Conservation (phyloP, 1,140 invertebrate species). For the Caenorhabditis inopinata region DNA sequence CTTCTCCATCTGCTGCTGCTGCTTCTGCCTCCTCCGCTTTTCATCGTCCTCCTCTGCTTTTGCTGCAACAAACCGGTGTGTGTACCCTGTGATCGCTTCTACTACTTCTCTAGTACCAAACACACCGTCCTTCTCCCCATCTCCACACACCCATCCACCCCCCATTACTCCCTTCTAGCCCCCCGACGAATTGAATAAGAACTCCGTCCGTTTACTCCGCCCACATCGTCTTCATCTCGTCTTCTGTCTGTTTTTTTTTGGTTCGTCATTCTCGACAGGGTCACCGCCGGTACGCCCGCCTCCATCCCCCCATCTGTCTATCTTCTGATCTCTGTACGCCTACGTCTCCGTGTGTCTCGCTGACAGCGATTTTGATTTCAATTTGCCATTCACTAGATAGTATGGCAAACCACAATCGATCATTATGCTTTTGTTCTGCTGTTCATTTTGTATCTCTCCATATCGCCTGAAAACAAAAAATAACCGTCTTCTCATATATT, state of each 20-base stretch:
- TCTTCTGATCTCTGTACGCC: background rate
- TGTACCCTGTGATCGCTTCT: slow-evolving; percentile 24
- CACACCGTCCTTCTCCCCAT: background rate
- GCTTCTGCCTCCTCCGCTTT: background rate
- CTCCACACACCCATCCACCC: too few relatives aligned
- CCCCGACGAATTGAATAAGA: slow-evolving; percentile 2
- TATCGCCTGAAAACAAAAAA: too few relatives aligned
- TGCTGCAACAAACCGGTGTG: slow-evolving; percentile 30
- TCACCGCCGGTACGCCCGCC: background rate
- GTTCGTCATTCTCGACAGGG: background rate
- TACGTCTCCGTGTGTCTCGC: background rate
- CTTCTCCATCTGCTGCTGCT: background rate
- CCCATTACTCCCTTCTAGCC: background rate
- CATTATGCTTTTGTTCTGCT: background rate
- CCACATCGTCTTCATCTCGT: background rate
- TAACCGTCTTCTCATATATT: background rate
- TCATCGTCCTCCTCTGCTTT: background rate
- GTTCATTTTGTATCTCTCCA: background rate
- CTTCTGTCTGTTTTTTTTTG: background rate
- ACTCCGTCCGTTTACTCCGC: background rate
- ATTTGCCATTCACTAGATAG: slow-evolving; percentile 30
- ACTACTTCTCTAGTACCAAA: slow-evolving; percentile 31
- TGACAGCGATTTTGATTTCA: slow-evolving; percentile 15
- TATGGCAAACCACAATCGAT: too few relatives aligned
- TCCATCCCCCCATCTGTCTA: background rate